These are phyloP conservation scores for Cryptoleucopteryx plumbea DNA, from an alignment of 2,113 vertebrate species.

Conservation along the genomic window DNA sequence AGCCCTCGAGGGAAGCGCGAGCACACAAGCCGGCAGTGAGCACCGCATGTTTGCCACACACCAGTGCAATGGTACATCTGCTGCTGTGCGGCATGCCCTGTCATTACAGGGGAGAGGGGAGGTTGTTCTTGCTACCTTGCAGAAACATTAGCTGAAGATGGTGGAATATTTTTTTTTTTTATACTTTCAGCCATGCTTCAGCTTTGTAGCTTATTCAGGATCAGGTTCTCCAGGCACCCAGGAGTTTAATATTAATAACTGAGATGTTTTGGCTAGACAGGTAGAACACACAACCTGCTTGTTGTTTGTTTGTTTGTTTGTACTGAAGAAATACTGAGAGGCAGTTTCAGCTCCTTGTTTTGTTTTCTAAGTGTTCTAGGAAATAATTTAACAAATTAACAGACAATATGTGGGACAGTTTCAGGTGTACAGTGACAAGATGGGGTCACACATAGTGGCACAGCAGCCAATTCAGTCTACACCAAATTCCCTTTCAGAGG, in stretches of 20 bases:
- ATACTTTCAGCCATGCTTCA: not conserved
- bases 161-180: not conserved
- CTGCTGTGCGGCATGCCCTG: rapidly evolving
- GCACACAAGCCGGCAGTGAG: not conserved
- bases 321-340: not conserved
- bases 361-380: not conserved
- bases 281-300: not conserved
- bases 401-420: not conserved
- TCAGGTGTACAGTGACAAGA: not conserved
- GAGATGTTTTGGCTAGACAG: not conserved
- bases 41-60: too few species aligned
- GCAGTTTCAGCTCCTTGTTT: not conserved
- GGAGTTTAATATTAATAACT: not conserved
- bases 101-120: too few species aligned
- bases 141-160: not conserved
- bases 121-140: too few species aligned
- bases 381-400: not conserved
- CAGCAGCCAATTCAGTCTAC: not conserved
- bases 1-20: not conserved
- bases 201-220: not conserved
- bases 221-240: not conserved
- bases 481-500: not conserved
- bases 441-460: not conserved
- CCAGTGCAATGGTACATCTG: not conserved
- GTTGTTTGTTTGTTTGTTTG: not conserved